These are phyloP conservation scores for Australoheros scitulus DNA, from an alignment of 2,113 vertebrate genomes.

Conservation along the genomic window DNA sequence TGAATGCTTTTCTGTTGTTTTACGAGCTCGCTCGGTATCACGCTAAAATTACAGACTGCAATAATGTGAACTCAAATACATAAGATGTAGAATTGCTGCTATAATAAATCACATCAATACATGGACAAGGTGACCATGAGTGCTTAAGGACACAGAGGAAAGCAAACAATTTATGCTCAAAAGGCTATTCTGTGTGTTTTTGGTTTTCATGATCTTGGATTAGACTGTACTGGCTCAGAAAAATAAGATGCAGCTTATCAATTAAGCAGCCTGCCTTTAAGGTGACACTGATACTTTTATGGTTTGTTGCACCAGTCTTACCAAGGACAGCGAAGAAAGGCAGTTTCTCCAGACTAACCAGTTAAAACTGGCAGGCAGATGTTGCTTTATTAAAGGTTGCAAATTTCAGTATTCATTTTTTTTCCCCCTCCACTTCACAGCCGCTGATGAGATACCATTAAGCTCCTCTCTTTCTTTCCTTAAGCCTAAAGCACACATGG, in stretches of 20 bases:
- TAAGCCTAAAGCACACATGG: neutral
- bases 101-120: neutral
- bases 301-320: neutral
- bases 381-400: neutral
- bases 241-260: neutral
- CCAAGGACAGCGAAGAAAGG: neutral
- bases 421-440: neutral
- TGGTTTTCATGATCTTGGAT: neutral
- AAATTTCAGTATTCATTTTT: neutral
- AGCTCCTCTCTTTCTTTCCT: neutral
- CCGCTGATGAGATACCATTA: neutral
- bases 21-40: neutral
- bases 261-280: neutral
- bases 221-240: neutral
- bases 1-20: constrained; percentile 19
- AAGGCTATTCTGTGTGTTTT: neutral
- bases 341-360: neutral
- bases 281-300: constrained; percentile 3
- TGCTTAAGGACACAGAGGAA: neutral
- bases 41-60: constrained; percentile 11
- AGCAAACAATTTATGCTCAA: neutral
- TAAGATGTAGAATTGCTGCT: neutral
- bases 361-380: neutral
- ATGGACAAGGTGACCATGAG: constrained; percentile 1
- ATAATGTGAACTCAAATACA: constrained; percentile 16